phyloP scores from a whole-genome alignment of 2,113 vertebrate genomes.

The Accipiter virgatus region DNA sequence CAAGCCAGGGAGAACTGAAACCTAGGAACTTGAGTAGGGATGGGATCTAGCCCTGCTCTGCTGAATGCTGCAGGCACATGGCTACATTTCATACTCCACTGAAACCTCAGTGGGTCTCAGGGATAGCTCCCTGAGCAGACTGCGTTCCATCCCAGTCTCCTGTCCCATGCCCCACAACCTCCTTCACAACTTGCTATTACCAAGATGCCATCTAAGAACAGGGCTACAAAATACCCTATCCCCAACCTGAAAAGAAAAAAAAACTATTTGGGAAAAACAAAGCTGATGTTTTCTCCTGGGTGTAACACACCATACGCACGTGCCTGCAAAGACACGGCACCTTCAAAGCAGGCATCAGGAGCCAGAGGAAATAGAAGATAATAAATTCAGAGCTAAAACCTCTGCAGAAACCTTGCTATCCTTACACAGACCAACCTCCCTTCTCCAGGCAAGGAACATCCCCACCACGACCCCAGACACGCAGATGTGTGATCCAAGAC shows the following conservation, averaged over 20 bases:
- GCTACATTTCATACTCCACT: not conserved
- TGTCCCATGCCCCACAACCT: not conserved
- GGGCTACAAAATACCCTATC: not conserved
- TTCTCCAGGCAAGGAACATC: not conserved
- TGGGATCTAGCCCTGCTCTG: not conserved
- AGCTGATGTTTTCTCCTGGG: not conserved
- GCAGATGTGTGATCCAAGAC: not conserved
- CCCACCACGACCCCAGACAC: not conserved
- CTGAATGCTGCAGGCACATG: not conserved
- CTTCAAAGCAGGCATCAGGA: not conserved
- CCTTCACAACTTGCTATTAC: not conserved
- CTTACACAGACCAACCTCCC: not conserved
- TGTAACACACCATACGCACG: fast-evolving
- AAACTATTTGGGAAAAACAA: not conserved
- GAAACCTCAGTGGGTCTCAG: not conserved
- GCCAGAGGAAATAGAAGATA: not conserved
- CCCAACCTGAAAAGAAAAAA: not conserved
- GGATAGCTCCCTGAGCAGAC: not conserved
- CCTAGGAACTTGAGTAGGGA: not conserved
- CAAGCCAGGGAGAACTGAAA: not conserved
- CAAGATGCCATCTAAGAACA: not conserved
- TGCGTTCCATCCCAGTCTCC: not conserved
- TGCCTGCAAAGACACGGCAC: not conserved
- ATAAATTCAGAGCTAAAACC: not conserved
- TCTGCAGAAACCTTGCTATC: not conserved